phyloP scores from a whole-genome alignment of 2,113 vertebrate genomes.

The Nannospalax galili region DNA sequence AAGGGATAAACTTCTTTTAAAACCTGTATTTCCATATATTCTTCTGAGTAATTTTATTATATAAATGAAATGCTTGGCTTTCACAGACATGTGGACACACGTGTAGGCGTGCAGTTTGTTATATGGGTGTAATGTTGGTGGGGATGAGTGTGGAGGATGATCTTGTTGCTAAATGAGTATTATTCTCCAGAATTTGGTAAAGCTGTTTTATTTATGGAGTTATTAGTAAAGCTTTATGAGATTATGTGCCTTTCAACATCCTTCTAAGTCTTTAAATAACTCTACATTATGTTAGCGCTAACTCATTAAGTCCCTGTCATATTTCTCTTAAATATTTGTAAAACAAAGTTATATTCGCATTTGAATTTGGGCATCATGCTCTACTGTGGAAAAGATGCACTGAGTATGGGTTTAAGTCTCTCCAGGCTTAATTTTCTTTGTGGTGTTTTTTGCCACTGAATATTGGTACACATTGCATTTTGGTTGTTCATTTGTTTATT shows the following conservation, averaged over 20 bases:
- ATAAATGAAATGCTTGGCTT: neutral
- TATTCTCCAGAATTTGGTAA: neutral
- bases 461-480: neutral
- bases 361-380: slow-evolving; percentile 19
- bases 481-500: neutral
- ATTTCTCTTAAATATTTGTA: slow-evolving; percentile 45
- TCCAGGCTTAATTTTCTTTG: neutral
- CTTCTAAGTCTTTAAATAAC: slow-evolving; percentile 20
- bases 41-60: neutral
- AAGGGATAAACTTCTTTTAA: slow-evolving; percentile 1
- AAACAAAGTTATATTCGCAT: neutral
- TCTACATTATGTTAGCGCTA: neutral
- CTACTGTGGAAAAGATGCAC: neutral
- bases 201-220: neutral
- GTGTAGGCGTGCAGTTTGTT: neutral
- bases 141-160: neutral
- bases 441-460: neutral
- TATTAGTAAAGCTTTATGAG: slow-evolving; percentile 31
- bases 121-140: neutral
- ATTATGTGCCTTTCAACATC: neutral
- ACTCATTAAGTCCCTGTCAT: neutral
- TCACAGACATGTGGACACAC: neutral
- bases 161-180: neutral
- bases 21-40: neutral
- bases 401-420: neutral